phyloP scores from a whole-genome alignment of 2,113 vertebrate genomes.

The Tenebrosternarchus preto region DNA sequence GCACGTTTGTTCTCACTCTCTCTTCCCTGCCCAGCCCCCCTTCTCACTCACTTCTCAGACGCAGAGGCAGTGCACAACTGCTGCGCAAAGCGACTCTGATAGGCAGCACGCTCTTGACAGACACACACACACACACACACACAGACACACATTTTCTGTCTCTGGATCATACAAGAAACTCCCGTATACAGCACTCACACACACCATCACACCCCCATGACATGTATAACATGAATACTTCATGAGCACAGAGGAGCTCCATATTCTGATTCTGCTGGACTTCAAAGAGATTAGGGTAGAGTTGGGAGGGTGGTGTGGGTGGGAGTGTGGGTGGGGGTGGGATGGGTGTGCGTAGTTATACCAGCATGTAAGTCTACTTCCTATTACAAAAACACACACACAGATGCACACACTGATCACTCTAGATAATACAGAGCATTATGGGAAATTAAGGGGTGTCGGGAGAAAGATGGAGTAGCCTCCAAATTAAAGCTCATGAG shows the following conservation, averaged over 20 bases:
- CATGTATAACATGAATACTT: slow-evolving; percentile 66
- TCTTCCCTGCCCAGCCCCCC: slow-evolving; percentile 48
- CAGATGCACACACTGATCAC: background rate
- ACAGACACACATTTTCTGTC: slow-evolving; percentile 23
- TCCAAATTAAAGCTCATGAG: slow-evolving; percentile 16
- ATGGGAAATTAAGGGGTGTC: slow-evolving; percentile 7
- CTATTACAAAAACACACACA: slow-evolving; percentile 10
- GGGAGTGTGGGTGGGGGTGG: slow-evolving; percentile 43
- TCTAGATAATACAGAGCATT: background rate
- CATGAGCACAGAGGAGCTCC: slow-evolving; percentile 61
- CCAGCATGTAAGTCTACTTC: slow-evolving; percentile 25
- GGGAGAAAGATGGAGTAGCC: background rate
- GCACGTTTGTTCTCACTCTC: slow-evolving; percentile 35
- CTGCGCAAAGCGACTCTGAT: slow-evolving; percentile 55
- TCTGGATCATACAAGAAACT: slow-evolving; percentile 42
- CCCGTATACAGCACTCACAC: slow-evolving; percentile 42
- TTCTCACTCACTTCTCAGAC: slow-evolving; percentile 57
- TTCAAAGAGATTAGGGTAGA: slow-evolving; percentile 61
- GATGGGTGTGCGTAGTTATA: background rate
- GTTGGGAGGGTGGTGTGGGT: slow-evolving; percentile 45
- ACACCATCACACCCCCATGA: slow-evolving; percentile 41
- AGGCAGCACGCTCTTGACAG: slow-evolving; percentile 34
- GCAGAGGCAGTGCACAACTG: slow-evolving; percentile 59
- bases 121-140: slow-evolving; percentile 32
- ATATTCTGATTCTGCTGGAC: slow-evolving; percentile 56